These are phyloP conservation scores for Mamestra brassicae DNA, from an alignment of 2,888 invertebrate species.

Conservation along the genomic window DNA sequence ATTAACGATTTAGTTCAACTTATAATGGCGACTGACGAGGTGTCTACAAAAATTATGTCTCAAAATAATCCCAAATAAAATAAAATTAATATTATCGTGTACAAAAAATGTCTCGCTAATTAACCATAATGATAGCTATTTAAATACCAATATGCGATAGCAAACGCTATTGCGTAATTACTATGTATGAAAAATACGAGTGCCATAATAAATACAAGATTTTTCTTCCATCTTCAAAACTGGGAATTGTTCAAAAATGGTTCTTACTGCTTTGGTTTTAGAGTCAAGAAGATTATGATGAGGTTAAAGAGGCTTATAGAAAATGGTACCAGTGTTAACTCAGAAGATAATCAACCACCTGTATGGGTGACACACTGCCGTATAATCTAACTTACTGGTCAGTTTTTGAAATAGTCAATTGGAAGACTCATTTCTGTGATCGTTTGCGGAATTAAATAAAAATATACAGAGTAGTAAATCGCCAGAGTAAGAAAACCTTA, in stretches of 20 bases:
- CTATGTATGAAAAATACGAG: slow-evolving; percentile 64
- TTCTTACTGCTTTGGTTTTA: neutral
- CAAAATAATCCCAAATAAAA: slow-evolving; percentile 57
- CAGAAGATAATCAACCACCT: slow-evolving; percentile 66
- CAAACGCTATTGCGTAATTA: slow-evolving; percentile 63
- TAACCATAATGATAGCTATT: slow-evolving; percentile 66
- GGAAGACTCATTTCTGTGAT: too few relatives aligned
- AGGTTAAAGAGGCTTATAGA: slow-evolving; percentile 18
- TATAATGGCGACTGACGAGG: slow-evolving; percentile 51
- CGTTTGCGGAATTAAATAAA: too few relatives aligned
- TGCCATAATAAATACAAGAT: slow-evolving; percentile 41
- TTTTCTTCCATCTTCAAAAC: slow-evolving; percentile 12
- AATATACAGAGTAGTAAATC: too few relatives aligned
- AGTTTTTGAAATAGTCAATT: neutral
- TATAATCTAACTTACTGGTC: neutral
- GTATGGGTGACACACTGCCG: slow-evolving; percentile 55
- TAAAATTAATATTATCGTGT: slow-evolving; percentile 61
- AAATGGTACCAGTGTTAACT: slow-evolving; percentile 62
- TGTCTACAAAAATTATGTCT: slow-evolving; percentile 53
- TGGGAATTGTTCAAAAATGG: slow-evolving; percentile 20
- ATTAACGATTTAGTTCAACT: slow-evolving; percentile 31
- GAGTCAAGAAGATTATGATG: slow-evolving; percentile 1
- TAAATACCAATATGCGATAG: slow-evolving; percentile 65
- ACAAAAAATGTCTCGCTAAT: slow-evolving; percentile 66
- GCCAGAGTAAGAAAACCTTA: too few relatives aligned